A percentile compares a stretch with the other conserved stretches of the same genome.
phyloP scores from a whole-genome alignment of 2,888 invertebrate species.

The Zygogramma bicolorata region DNA sequence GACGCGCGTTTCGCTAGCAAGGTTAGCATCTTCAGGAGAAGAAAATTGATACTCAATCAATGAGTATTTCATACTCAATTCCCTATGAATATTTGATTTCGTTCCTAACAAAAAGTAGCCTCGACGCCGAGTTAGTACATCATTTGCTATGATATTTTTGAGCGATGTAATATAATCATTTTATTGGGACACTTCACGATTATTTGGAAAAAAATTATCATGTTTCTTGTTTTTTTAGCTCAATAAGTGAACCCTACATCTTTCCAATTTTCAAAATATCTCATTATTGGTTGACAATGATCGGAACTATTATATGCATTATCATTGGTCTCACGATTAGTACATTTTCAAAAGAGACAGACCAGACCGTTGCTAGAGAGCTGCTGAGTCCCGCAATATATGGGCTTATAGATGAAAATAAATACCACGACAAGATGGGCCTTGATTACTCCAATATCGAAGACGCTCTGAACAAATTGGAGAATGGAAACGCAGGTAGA shows the following conservation, averaged over 20 bases:
- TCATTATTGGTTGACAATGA: slow-evolving; percentile 51
- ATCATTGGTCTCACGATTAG: slow-evolving; percentile 50
- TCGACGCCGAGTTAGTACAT: no score
- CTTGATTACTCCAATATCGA: slow-evolving; percentile 32
- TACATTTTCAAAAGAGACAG: slow-evolving; percentile 45
- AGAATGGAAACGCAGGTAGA: background rate
- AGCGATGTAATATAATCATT: no score
- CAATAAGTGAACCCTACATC: background rate
- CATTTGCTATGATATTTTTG: no score
- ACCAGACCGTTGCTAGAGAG: slow-evolving; percentile 45
- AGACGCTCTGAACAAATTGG: slow-evolving; percentile 25
- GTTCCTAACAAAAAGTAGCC: no score
- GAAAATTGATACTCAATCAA: no score
- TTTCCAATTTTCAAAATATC: slow-evolving; percentile 51
- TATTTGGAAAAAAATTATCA: background rate
- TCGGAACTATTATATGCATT: slow-evolving; percentile 46
- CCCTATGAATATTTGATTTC: no score
- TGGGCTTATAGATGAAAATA: slow-evolving; percentile 41
- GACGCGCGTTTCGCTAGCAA: no score
- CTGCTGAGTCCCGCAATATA: slow-evolving; percentile 52
- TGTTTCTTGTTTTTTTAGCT: slow-evolving; percentile 10
- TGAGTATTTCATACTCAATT: no score
- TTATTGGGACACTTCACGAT: no score
- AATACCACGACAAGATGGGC: slow-evolving; percentile 28
- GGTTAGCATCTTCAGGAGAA: no score